Conservation (phyloP, 1,140 invertebrate species). For the Tetragonula clypearis region DNA sequence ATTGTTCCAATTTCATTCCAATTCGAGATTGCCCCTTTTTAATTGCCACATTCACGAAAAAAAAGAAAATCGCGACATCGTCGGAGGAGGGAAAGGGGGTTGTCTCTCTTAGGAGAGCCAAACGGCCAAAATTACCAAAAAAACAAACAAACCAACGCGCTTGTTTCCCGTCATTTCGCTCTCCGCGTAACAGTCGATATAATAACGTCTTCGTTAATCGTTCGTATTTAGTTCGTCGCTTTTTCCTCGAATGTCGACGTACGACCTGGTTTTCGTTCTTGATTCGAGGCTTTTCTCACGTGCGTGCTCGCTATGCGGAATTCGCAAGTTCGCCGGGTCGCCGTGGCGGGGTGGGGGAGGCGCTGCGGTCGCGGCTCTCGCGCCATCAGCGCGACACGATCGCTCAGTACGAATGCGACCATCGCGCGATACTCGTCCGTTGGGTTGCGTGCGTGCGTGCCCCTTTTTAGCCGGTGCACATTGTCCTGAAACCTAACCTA, state of each 20-base stretch:
- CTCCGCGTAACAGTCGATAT: background rate
- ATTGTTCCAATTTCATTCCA: too few species aligned
- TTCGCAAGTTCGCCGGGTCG: constrained; percentile 41
- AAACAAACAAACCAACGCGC: background rate
- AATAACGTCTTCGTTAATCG: background rate
- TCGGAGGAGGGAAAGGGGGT: too few species aligned
- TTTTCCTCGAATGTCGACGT: constrained; percentile 23
- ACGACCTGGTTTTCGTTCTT: constrained; percentile 34
- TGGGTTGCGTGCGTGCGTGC: background rate
- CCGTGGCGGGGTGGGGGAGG: constrained; percentile 7
- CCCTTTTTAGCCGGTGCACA: background rate
- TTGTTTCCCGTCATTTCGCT: background rate
- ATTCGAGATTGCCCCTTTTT: too few species aligned
- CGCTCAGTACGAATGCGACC: constrained; percentile 49
- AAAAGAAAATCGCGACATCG: too few species aligned
- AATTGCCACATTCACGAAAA: too few species aligned
- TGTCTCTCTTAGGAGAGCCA: too few species aligned
- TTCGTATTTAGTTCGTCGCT: background rate
- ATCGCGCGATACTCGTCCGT: constrained; percentile 12
- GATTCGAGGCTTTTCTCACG: constrained; percentile 45
- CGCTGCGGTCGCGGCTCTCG: constrained; percentile 38
- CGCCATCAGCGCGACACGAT: background rate
- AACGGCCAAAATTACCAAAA: background rate
- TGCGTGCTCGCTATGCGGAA: constrained; percentile 39
- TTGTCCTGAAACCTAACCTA: background rate